A percentile compares a stretch with the other conserved stretches of the same genome.
Evolutionary conservation across 1,140 invertebrate genomes (phyloP).

Genomic region (Gryon sp.): DNA sequence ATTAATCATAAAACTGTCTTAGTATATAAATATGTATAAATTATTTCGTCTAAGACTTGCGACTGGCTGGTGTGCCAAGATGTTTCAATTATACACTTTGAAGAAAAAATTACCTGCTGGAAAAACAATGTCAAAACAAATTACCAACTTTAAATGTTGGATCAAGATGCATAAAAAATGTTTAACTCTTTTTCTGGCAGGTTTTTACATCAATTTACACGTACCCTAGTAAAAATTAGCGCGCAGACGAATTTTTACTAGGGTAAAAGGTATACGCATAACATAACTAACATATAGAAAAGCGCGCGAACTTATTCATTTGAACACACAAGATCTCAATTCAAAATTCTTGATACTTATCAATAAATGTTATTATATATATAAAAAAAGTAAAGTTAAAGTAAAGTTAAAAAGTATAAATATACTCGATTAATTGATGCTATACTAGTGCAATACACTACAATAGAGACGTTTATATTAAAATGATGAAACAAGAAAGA

Average conservation of each 20-base stretch:
- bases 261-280: too few relatives aligned
- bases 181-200: too few relatives aligned
- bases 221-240: too few relatives aligned
- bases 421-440: constrained; percentile 57
- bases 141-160: too few relatives aligned
- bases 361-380: constrained; percentile 43
- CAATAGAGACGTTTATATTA: constrained; percentile 55
- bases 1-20: constrained; percentile 55
- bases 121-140: too few relatives aligned
- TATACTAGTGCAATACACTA: constrained; percentile 60
- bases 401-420: constrained; percentile 20
- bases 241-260: too few relatives aligned
- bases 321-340: constrained; percentile 37
- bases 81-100: constrained; percentile 1
- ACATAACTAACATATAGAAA: too few relatives aligned
- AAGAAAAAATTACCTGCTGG: too few relatives aligned
- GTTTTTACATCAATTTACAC: too few relatives aligned
- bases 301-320: too few relatives aligned
- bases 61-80: constrained; percentile 66
- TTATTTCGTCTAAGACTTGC: constrained; percentile 74
- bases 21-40: constrained; percentile 73
- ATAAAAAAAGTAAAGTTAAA: too few relatives aligned
- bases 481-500: constrained; percentile 16
- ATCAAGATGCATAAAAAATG: too few relatives aligned
- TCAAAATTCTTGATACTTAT: constrained; percentile 54